Percentiles rank a stretch among this genome's conserved stretches.
Evolutionary conservation across 2,888 invertebrate species (phyloP).

Genomic region (Colostygia pectinataria): DNA sequence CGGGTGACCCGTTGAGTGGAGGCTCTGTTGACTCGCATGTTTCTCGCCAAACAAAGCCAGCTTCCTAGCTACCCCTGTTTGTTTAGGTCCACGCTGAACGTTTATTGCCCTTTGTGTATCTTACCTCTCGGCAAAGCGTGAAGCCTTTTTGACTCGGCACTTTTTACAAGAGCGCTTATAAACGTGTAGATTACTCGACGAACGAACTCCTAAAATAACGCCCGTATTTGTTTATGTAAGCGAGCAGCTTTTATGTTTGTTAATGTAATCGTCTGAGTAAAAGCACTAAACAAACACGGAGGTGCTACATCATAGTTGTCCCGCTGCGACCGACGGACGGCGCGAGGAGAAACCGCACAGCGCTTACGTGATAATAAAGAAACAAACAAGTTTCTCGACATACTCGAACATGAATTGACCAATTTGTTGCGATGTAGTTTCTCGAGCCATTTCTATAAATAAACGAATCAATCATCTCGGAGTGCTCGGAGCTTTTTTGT

Average conservation of each 20-base stretch:
- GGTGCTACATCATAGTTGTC: constrained; percentile 46
- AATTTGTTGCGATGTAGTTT: constrained; percentile 68
- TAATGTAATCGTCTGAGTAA: constrained; percentile 44
- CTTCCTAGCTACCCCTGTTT: constrained; percentile 83
- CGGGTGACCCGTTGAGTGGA: constrained; percentile 43
- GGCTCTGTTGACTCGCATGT: constrained; percentile 75
- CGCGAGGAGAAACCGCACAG: constrained; percentile 52
- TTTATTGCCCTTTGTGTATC: constrained; percentile 80
- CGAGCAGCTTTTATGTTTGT: constrained; percentile 38
- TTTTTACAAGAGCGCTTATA: constrained; percentile 77
- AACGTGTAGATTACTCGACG: constrained; percentile 63
- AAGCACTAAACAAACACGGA: constrained; percentile 44
- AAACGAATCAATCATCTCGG: constrained; percentile 69
- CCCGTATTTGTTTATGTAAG: constrained; percentile 42
- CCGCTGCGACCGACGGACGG: constrained; percentile 30
- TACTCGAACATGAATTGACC: constrained; percentile 57
- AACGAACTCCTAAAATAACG: constrained; percentile 34
- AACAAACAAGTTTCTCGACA: constrained; percentile 60
- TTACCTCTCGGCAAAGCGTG: constrained; percentile 76
- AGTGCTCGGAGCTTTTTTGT: constrained; percentile 62
- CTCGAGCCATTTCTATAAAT: constrained; percentile 59
- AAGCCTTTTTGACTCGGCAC: constrained; percentile 81
- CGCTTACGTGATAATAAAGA: constrained; percentile 56
- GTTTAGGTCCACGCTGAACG: constrained; percentile 79
- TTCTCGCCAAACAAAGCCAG: constrained; percentile 79